phyloP scores from a whole-genome alignment of 2,888 invertebrate species.

The Agrochola circellaris region DNA sequence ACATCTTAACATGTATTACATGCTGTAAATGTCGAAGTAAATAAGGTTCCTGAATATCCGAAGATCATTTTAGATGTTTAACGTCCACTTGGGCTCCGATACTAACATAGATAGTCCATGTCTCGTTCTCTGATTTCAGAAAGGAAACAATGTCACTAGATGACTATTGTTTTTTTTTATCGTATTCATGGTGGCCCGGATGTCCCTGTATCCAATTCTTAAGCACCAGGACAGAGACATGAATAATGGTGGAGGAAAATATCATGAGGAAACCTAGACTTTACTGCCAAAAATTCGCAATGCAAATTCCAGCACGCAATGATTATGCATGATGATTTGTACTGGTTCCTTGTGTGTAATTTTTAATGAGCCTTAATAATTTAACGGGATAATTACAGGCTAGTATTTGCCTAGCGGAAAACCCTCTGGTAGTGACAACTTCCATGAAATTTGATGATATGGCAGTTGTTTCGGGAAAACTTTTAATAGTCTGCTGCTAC shows the following conservation, averaged over 20 bases:
- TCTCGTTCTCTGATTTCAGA: no score
- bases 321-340: background rate
- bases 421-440: background rate
- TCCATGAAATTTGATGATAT: no score
- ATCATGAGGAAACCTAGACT: background rate
- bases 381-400: background rate
- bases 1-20: no score
- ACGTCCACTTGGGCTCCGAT: no score
- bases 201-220: background rate
- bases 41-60: no score
- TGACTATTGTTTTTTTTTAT: no score
- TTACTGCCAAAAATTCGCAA: background rate
- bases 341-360: constrained; percentile 2
- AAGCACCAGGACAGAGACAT: background rate
- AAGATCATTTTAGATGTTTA: no score
- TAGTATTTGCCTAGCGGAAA: background rate
- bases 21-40: no score
- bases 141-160: background rate
- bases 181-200: background rate
- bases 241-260: constrained; percentile 3
- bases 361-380: constrained; percentile 29
- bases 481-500: background rate
- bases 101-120: no score
- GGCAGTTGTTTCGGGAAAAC: no score
- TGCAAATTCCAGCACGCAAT: background rate